Evolutionary conservation across 1,140 invertebrate species (phyloP).

Genomic region (Doryteuthis pealeii): DNA sequence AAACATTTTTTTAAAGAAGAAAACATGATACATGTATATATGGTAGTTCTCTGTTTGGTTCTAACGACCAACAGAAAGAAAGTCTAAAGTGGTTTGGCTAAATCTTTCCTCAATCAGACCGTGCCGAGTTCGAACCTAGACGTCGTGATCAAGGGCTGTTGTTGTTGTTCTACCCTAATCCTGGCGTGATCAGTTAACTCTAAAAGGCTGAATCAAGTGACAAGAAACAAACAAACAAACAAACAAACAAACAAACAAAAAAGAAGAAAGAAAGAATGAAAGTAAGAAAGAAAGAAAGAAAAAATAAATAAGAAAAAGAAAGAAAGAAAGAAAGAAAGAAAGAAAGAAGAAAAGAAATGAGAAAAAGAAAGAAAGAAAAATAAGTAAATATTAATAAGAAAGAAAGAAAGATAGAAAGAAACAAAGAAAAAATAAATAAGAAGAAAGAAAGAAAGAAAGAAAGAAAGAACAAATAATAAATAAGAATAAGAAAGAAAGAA

Average conservation of each 20-base stretch:
- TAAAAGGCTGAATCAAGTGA: slow-evolving; percentile 1
- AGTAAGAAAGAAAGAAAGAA: slow-evolving; percentile 22
- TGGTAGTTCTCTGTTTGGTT: too few species aligned
- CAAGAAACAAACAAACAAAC: slow-evolving; percentile 8
- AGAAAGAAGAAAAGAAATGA: not conserved
- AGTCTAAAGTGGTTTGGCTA: too few species aligned
- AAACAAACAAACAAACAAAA: too few species aligned
- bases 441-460: not conserved
- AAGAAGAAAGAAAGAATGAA: too few species aligned
- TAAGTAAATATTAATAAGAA: not conserved
- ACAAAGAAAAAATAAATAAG: not conserved
- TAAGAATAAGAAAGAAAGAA: not conserved
- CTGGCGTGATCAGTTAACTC: too few species aligned
- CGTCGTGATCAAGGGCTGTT: too few species aligned
- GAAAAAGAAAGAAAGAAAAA: not conserved
- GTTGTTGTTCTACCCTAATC: too few species aligned
- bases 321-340: not conserved
- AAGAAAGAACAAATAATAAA: not conserved
- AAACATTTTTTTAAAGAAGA: too few species aligned
- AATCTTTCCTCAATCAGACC: too few species aligned
- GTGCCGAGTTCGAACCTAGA: too few species aligned
- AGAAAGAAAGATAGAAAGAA: not conserved
- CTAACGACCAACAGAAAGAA: too few species aligned
- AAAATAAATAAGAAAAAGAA: slow-evolving; percentile 19
- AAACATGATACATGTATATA: too few species aligned